phyloP scores from a whole-genome alignment of 2,797 vertebrate species.

The Cynodonichthys magdalenae region DNA sequence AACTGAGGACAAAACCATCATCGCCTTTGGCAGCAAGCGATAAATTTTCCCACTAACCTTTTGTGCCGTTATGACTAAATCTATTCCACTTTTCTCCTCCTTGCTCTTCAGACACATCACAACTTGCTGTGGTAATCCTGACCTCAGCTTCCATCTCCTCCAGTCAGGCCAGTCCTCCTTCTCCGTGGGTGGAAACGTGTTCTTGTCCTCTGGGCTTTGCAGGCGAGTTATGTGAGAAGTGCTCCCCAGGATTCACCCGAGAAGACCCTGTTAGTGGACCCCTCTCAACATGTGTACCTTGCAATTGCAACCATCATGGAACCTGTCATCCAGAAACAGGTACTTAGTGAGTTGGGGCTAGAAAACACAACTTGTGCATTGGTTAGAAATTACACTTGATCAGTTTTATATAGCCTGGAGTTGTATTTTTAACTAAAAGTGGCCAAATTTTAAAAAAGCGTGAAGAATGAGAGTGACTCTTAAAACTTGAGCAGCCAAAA shows the following conservation, averaged over 20 bases:
- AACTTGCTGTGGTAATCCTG: slow-evolving; percentile 82
- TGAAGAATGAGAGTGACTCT: neutral
- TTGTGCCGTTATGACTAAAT: slow-evolving; percentile 16
- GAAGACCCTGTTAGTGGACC: slow-evolving; percentile 73
- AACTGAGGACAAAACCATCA: too few species aligned
- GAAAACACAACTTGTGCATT: neutral
- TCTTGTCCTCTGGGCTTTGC: slow-evolving; percentile 84
- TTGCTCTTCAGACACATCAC: slow-evolving; percentile 78
- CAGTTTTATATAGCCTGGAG: neutral
- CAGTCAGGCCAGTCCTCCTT: slow-evolving; percentile 32
- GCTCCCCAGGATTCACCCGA: slow-evolving; percentile 84
- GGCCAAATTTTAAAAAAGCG: neutral
- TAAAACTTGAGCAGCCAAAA: neutral
- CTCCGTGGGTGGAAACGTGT: slow-evolving; percentile 90
- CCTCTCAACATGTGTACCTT: slow-evolving; percentile 83
- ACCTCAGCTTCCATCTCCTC: slow-evolving; percentile 72
- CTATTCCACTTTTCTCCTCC: slow-evolving; percentile 2
- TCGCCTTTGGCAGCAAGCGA: too few species aligned
- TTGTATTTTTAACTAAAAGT: neutral
- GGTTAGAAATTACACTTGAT: neutral
- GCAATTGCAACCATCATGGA: slow-evolving; percentile 90
- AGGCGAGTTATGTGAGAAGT: slow-evolving; percentile 89
- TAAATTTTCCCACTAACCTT: too few species aligned
- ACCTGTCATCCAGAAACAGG: slow-evolving; percentile 88
- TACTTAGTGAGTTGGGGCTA: slow-evolving; percentile 44